These are phyloP conservation scores for Varanus salvator DNA, from an alignment of 2,113 vertebrate species.

Conservation along the genomic window DNA sequence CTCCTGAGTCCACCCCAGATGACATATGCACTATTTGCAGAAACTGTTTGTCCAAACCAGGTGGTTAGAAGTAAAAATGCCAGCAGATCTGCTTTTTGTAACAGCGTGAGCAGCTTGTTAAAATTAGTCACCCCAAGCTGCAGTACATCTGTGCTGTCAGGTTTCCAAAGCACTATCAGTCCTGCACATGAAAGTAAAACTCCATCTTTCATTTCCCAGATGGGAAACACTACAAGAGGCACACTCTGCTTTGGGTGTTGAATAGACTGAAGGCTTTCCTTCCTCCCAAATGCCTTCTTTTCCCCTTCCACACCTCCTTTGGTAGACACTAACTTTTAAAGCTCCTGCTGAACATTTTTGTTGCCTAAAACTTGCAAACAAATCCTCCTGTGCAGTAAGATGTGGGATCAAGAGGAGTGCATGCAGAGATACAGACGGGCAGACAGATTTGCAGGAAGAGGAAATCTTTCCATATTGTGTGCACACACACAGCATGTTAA, in stretches of 20 bases:
- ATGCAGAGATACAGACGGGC: neutral
- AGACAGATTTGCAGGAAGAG: neutral
- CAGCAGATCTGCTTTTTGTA: constrained; percentile 69
- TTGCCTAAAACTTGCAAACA: constrained; percentile 20
- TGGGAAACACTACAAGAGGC: constrained; percentile 38
- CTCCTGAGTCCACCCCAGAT: constrained; percentile 14
- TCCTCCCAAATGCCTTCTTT: neutral
- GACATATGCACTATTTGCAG: constrained; percentile 60
- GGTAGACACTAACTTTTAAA: neutral
- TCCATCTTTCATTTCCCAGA: constrained; percentile 30
- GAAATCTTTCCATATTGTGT: neutral
- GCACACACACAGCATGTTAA: too few species aligned
- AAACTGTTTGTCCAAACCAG: constrained; percentile 64
- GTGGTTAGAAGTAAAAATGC: constrained; percentile 72
- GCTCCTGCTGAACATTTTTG: neutral
- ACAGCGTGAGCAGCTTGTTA: constrained; percentile 66
- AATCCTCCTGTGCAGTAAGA: neutral
- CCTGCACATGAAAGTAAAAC: constrained; percentile 43
- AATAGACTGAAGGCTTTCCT: constrained; percentile 33
- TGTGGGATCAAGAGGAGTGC: neutral
- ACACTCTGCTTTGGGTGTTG: neutral
- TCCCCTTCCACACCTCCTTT: neutral
- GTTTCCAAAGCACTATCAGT: constrained; percentile 61
- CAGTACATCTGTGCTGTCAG: constrained; percentile 72
- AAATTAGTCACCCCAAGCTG: constrained; percentile 66